These are phyloP conservation scores for Sinopyrophorus schimmeli DNA, from an alignment of 2,888 invertebrate species.

Conservation along the genomic window DNA sequence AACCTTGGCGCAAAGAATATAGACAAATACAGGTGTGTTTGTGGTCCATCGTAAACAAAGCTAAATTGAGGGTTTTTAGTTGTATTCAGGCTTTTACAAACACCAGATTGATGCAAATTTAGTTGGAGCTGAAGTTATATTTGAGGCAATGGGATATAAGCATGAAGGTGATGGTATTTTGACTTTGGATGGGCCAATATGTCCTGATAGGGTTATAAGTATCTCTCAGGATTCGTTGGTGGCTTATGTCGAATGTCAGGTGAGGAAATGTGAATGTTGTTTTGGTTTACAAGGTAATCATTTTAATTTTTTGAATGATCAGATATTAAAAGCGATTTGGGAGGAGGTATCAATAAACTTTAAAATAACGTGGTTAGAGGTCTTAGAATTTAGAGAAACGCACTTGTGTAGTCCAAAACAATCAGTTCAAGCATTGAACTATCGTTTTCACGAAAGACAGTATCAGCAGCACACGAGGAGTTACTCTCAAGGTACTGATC, in stretches of 20 bases:
- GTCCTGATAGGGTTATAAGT: conserved; percentile 77
- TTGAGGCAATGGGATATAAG: conserved; percentile 83
- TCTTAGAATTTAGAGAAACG: conserved; percentile 65
- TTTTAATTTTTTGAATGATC: conserved; percentile 37
- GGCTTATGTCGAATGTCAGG: conserved; percentile 87
- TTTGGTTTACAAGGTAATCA: neutral
- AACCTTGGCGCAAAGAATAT: conserved; percentile 90
- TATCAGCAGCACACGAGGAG: conserved; percentile 48
- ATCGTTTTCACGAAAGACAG: conserved; percentile 54
- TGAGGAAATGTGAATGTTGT: conserved; percentile 44
- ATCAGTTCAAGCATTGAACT: conserved; percentile 57
- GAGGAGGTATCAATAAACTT: conserved; percentile 65
- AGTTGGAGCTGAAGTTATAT: conserved; percentile 74
- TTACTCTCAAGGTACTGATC: conserved; percentile 39
- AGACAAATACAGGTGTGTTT: conserved; percentile 71
- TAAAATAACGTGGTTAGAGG: conserved; percentile 67
- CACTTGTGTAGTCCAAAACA: conserved; percentile 61
- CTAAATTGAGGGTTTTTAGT: conserved; percentile 56
- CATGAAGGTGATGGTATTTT: conserved; percentile 62
- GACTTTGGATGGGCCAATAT: conserved; percentile 73
- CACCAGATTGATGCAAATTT: conserved; percentile 84
- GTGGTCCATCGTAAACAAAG: neutral
- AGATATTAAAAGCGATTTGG: conserved; percentile 79
- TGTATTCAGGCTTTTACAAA: conserved; percentile 86
- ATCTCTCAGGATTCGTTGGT: conserved; percentile 83